Conservation (phyloP, 1,140 invertebrate species). For the Cyrtorhinus lividipennis region DNA sequence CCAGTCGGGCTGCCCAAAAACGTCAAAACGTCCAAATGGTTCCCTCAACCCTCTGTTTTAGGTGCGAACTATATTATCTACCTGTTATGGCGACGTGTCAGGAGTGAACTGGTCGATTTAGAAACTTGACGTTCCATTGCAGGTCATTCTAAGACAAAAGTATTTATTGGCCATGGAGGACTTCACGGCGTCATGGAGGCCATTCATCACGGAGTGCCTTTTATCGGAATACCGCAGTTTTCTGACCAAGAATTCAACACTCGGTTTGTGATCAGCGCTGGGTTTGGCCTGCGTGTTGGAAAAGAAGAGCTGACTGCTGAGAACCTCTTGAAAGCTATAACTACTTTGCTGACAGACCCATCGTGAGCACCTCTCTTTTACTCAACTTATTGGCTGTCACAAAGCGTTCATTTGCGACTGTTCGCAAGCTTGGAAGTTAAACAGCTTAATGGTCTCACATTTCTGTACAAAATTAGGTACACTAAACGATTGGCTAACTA, state of each 20-base stretch:
- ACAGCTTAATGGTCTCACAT: no score
- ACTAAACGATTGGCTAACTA: no score
- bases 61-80: no score
- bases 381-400: no score
- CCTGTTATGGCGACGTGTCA: no score
- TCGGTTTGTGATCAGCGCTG: not conserved
- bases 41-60: not conserved
- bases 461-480: no score
- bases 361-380: no score
- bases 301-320: not conserved
- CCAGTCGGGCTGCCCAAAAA: not conserved
- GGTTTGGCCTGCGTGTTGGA: not conserved
- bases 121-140: no score
- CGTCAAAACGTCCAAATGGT: not conserved
- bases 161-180: conserved; percentile 42
- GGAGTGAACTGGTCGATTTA: no score
- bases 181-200: conserved; percentile 36
- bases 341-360: not conserved
- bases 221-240: conserved; percentile 36
- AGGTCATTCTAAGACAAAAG: conserved; percentile 32
- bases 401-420: no score
- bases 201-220: conserved; percentile 34
- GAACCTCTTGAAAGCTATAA: not conserved
- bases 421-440: no score
- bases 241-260: conserved; percentile 28